These are phyloP conservation scores for Malurus cyaneus DNA, from an alignment of 2,113 vertebrate genomes.

Conservation along the genomic window DNA sequence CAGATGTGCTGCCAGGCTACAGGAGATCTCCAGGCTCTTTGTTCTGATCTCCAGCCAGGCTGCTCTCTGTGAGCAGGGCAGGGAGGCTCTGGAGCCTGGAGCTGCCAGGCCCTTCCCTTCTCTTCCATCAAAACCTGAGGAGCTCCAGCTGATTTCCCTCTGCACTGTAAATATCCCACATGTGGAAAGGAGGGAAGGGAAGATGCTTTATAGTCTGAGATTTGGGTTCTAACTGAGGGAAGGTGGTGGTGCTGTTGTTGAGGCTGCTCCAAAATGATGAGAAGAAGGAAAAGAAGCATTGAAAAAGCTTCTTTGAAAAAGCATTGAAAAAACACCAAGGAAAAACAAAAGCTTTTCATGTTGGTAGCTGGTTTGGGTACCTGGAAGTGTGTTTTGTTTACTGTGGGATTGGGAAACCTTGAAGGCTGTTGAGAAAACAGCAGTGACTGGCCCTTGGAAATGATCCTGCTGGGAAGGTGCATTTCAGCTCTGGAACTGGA, in stretches of 20 bases:
- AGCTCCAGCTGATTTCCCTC: background rate
- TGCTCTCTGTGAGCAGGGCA: background rate
- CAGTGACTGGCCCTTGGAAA: background rate
- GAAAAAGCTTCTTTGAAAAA: background rate
- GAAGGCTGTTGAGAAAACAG: background rate
- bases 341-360: too few relatives aligned
- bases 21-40: background rate
- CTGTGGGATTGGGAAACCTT: background rate
- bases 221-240: background rate
- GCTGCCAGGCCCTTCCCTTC: background rate
- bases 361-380: background rate
- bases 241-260: background rate
- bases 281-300: background rate
- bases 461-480: background rate
- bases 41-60: background rate
- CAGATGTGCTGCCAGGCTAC: background rate
- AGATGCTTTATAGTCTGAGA: background rate
- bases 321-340: background rate
- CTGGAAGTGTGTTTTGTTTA: background rate
- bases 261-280: background rate
- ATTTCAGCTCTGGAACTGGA: background rate
- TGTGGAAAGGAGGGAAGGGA: background rate
- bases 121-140: background rate
- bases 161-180: background rate
- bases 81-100: background rate